Evolutionary conservation across 2,888 invertebrate genomes (phyloP), one percentile per base, ranked within the genome.

Genomic region (Spatulosminthurus flaviceps): DNA sequence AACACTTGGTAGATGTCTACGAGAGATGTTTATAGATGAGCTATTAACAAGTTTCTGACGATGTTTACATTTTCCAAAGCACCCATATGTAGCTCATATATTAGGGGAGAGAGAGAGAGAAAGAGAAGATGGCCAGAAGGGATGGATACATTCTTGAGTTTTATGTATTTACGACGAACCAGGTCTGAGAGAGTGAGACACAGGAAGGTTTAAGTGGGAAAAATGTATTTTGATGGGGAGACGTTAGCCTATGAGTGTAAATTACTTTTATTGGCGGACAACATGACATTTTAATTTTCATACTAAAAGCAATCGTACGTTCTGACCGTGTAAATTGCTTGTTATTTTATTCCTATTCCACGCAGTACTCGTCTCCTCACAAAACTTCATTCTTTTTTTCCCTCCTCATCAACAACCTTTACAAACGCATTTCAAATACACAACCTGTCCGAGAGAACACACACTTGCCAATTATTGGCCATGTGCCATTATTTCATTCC

Each of bases 11-110:
- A 11, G 16, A 51, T 51, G 4, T 41, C 41, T n/a, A 13, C 16
- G 51, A 51, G 51, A 51, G 51, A 51, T 51, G 51, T 51, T 51
- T 51, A 51, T 51, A n/a, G 51, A 51, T 51, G 51, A 51, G 51
- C 51, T 51, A 51, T 51, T 51, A 51, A 51, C 51, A 51, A 51
- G 7, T 51, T 51, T 51, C 9, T 51, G 51, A 51, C 16, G 51
- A 51, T 51, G 51, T 51, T 51, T 51, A 51, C 51, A 51, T 51
- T 51, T 51, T 51, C 7, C 5, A 16, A 13, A 51, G n/a, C 51
- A n/a, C n/a, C 51, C n/a, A 51, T n/a, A 51, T 51, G 51, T 51
- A 19, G 1, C 16, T 19, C 16, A 16, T 16, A 1, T 51, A 41
- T 41, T 9, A 7, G 13, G 41, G 41, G 41, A 41, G 41, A 9